Base-by-base conservation (phyloP, 2,113 vertebrate species). In the Orientallactaga bullata region DNA sequence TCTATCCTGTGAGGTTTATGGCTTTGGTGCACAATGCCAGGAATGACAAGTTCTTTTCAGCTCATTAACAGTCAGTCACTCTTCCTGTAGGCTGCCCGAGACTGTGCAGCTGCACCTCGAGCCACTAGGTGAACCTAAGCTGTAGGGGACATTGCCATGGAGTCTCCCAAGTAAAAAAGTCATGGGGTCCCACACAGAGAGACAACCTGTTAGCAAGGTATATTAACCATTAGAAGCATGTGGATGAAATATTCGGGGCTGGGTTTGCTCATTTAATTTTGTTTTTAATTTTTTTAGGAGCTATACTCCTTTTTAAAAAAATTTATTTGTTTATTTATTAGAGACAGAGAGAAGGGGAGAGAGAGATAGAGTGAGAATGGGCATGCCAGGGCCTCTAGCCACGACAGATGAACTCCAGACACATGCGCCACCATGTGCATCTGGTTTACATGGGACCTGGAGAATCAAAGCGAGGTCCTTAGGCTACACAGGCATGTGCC, bases 21-120 rank as follows among this genome's bases (percentile, higher is more conserved):
- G 81, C 69, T 88, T 39, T 77, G 84, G 81, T 84, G 47, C 28
- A 21, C 32, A 71, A 72, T 13, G 42, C 71, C 76, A 42, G 55
- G 71, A 73, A 76, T 66, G 77, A 85, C 65, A 60, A 58, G 88
- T 78, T 90, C 58, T 82, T 85, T 93, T 78, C 74, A 95, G 82
- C 51, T 90, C 92, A 58, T 65, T 88, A 80, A 61, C 39, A 51
- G 68, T 74, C 77, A 88, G 72, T 78, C 69, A n/a, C 24, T 77
- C 79, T 90, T 72, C 58, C 77, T 84, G 18, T 7, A 6, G 91
- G 58, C 92, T 72, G 20, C 55, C 11, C 2, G 37, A 63, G 61
- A 20, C 47, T 30, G 13, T 32, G 9, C 72, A 69, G 81, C 80
- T 89, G 28, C n/a, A 51, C 21, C 76, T 30, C 12, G n/a, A 63